phyloP scores from a whole-genome alignment of 2,797 vertebrate species.

The Cetoscarus ocellatus region DNA sequence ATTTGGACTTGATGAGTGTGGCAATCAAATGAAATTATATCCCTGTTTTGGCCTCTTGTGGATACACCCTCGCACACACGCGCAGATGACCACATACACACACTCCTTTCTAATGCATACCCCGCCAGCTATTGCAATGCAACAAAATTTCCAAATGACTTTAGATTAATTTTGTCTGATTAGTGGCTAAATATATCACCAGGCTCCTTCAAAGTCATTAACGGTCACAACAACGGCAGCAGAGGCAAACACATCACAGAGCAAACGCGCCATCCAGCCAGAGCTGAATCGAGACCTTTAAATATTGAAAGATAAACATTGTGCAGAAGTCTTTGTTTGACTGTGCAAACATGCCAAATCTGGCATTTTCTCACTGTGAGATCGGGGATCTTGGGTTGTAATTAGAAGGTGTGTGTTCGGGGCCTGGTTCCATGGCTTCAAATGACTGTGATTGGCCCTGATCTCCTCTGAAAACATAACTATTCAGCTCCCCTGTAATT shows the following conservation, averaged over 20 bases:
- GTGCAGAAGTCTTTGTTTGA: slow-evolving; percentile 59
- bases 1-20: slow-evolving; percentile 82
- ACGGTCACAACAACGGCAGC: slow-evolving; percentile 55
- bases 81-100: not conserved
- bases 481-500: slow-evolving; percentile 78
- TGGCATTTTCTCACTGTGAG: slow-evolving; percentile 43
- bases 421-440: slow-evolving; percentile 65
- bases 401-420: slow-evolving; percentile 76
- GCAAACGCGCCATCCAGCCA: slow-evolving; percentile 23
- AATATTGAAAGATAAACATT: slow-evolving; percentile 72
- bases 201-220: slow-evolving; percentile 75
- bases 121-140: slow-evolving; percentile 68
- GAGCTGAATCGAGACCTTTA: slow-evolving; percentile 62
- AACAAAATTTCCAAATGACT: slow-evolving; percentile 76
- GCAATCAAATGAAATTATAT: slow-evolving; percentile 83
- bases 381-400: slow-evolving; percentile 57
- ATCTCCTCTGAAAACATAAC: slow-evolving; percentile 81
- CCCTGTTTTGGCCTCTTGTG: slow-evolving; percentile 73
- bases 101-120: slow-evolving; percentile 48
- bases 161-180: slow-evolving; percentile 81
- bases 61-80: slow-evolving; percentile 46
- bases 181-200: slow-evolving; percentile 80
- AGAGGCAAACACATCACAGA: slow-evolving; percentile 52
- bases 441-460: slow-evolving; percentile 82
- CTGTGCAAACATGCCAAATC: slow-evolving; percentile 66